Conservation (phyloP, 2,113 vertebrate species). For the Nothobranchius kuhntae region DNA sequence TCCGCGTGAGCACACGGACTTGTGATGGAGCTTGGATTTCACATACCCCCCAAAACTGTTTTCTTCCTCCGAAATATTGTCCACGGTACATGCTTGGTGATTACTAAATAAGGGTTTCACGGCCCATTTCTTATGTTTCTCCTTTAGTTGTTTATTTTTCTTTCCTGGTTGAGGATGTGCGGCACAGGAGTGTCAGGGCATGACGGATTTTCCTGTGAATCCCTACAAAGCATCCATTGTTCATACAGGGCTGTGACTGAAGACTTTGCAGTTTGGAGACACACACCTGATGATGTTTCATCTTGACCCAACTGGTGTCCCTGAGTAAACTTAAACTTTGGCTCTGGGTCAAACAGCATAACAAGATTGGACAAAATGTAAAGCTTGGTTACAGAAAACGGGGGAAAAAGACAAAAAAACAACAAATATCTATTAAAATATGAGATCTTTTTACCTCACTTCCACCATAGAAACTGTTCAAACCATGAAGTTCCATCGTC, state of each 20-base stretch:
- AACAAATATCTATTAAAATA: background rate
- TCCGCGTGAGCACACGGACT: conserved; percentile 48
- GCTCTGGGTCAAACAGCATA: conserved; percentile 9
- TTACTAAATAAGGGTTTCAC: conserved; percentile 39
- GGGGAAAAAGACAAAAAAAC: background rate
- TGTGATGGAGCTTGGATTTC: conserved; percentile 51
- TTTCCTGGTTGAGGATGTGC: conserved; percentile 42
- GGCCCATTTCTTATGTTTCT: conserved; percentile 11
- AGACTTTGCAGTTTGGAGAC: conserved; percentile 35
- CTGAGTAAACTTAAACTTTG: conserved; percentile 17
- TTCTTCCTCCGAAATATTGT: conserved; percentile 22
- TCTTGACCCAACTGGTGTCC: conserved; percentile 47
- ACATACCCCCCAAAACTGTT: conserved; percentile 33
- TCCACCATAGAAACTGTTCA: background rate
- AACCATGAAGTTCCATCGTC: background rate
- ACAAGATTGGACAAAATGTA: background rate
- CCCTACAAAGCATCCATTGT: conserved; percentile 70
- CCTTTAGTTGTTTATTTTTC: background rate
- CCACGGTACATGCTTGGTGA: conserved; percentile 16
- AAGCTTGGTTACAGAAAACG: background rate
- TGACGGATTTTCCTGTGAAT: conserved; percentile 56
- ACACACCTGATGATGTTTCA: conserved; percentile 38
- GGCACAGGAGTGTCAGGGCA: conserved; percentile 33
- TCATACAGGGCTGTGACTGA: conserved; percentile 37
- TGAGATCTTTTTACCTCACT: background rate